Evolutionary conservation across 92 coral and sea anemone genomes (phyloP).

Genomic region (Parazoanthus atlanticus): DNA sequence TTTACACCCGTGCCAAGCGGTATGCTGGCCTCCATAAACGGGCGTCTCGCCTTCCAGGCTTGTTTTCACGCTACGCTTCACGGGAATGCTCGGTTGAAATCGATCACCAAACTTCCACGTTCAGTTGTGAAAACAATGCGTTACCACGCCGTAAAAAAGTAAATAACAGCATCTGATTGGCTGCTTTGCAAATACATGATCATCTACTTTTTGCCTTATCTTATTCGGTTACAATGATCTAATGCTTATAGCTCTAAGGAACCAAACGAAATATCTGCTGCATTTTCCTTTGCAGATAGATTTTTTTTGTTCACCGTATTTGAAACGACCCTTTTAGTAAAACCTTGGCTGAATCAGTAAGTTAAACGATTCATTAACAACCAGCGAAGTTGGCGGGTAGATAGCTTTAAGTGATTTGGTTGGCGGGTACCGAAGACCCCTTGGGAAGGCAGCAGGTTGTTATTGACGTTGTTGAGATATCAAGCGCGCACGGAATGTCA

Average conservation of each 20-base stretch:
- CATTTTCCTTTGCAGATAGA: not conserved
- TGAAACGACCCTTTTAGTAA: not conserved
- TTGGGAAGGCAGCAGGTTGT: conserved; percentile 27
- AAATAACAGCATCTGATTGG: conserved; percentile 34
- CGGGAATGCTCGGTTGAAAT: not conserved
- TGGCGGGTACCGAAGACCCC: conserved; percentile 25
- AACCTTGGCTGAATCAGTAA: not conserved
- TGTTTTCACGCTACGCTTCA: conserved; percentile 10
- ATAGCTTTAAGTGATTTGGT: not conserved
- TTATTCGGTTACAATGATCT: conserved; percentile 38
- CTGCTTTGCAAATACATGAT: not conserved
- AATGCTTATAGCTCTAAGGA: not conserved
- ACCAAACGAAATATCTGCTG: not conserved
- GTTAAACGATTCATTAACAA: conserved; percentile 6
- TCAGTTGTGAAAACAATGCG: conserved; percentile 18
- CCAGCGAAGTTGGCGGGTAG: conserved; percentile 11
- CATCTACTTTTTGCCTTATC: conserved; percentile 2
- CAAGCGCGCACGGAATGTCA: no score
- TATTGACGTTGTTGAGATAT: no score
- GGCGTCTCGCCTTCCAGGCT: conserved; percentile 13
- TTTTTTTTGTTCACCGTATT: not conserved
- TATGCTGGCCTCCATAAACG: conserved; percentile 44
- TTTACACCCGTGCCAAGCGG: conserved; percentile 29
- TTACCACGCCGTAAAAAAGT: conserved; percentile 5
- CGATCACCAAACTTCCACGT: conserved; percentile 1